Base-by-base conservation (phyloP, 2,888 invertebrate species). In the Lypha dubia region DNA sequence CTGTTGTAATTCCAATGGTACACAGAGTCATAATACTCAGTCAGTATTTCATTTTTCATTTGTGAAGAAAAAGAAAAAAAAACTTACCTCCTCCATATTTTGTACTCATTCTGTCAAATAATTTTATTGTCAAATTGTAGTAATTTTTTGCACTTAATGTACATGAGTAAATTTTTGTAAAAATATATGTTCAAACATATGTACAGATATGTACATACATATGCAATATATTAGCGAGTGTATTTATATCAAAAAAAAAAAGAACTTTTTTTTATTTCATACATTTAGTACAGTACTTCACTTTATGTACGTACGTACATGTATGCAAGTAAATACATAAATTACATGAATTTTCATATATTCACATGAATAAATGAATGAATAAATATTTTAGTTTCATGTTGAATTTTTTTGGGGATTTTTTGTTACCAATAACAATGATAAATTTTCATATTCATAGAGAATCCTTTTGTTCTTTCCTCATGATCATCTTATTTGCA, bases 101-200 rank as follows among this genome's bases (percentile, higher is more conserved):
- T 87, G 87, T 67, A 80, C 87, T 87, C 86, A 87, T 88, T 88
- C 87, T 88, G 88, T 88, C 87, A 87, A 87, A 83, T 81, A 82
- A 74, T 84, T 83, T 85, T 86, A 85, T 86, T 86, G 85, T 84
- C 84, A 84, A 84, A 84, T 81, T 81, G 81, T 53, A 79, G 73
- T 49, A 68, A 74, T 70, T 68, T 62, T 68, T 20, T 53, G 56
- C 46, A 68, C 3, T 38, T 17, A 38, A 56, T 63, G 32, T 62
- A n/a, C n/a, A 51, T 49, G 62, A 51, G 49, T 56, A 32, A 35
- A 49, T 49, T 32, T 62, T 44, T 65, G 56, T 56, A n/a, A 75
- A 53, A 15, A 24, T 5, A 13, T 24, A 1, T 2, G 7, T 24
- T 24, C 46, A 17, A 46, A 46, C 17, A 1, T 35, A 35, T 6